phyloP scores from a whole-genome alignment of 2,888 invertebrate genomes.

The Lasioglossum figueresi region DNA sequence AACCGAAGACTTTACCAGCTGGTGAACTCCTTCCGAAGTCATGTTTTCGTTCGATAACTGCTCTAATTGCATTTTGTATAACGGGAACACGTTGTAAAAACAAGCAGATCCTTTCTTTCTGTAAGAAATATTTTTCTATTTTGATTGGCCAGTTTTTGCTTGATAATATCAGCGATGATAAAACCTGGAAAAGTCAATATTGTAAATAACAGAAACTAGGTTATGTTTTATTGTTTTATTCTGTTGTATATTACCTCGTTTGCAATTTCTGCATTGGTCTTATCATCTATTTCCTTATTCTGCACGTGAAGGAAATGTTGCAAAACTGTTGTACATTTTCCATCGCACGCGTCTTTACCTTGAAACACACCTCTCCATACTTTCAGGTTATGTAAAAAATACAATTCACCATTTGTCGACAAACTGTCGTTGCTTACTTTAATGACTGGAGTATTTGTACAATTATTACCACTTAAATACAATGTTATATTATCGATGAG shows the following conservation, averaged over 20 bases:
- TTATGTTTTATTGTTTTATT: constrained; percentile 40
- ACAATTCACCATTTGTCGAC: constrained; percentile 87
- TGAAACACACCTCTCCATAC: constrained; percentile 86
- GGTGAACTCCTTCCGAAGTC: constrained; percentile 76
- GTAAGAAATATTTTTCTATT: constrained; percentile 83
- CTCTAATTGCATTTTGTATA: constrained; percentile 76
- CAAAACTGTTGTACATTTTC: constrained; percentile 72
- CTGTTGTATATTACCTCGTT: constrained; percentile 70
- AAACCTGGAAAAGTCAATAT: constrained; percentile 64
- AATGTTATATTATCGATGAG: constrained; percentile 64
- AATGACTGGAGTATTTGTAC: constrained; percentile 79
- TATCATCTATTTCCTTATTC: constrained; percentile 42
- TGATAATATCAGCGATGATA: constrained; percentile 81
- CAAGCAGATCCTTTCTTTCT: constrained; percentile 85
- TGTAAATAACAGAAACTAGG: constrained; percentile 29
- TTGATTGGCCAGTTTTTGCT: constrained; percentile 85
- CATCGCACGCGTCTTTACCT: constrained; percentile 38
- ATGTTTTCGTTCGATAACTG: constrained; percentile 69
- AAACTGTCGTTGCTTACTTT: constrained; percentile 87
- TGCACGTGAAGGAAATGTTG: constrained; percentile 72
- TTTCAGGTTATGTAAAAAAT: constrained; percentile 86
- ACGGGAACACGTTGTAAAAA: constrained; percentile 84
- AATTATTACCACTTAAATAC: constrained; percentile 66
- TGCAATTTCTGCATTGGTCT: constrained; percentile 57
- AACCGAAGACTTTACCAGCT: constrained; percentile 58